Evolutionary conservation across 2,113 vertebrate species (phyloP), one percentile per base, ranked within the genome.

Genomic region (Arothron firmamentum): DNA sequence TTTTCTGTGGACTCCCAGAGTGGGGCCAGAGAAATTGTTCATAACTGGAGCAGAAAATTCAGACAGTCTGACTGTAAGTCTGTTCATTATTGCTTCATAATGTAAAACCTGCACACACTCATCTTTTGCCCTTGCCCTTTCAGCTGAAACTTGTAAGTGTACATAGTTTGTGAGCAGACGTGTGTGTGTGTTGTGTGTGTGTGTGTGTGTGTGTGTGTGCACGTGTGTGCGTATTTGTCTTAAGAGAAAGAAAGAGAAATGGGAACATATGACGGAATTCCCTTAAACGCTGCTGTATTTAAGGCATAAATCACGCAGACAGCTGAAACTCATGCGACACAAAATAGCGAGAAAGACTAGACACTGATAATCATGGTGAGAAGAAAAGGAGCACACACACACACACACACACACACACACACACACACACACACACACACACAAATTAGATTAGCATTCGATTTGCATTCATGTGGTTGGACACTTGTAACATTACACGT

Each of bases 191-290:
- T 21, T 48, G 21, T 3, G 51, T 28, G 31, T 61, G 50, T 59
- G 51, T 21, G 50, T 59, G 61, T 55, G 51, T 52, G 31, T 19
- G 42, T 50, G 54, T 56, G 57, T 34, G 25, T 45, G 63, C 63
- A 61, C 65, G 41, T 65, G 66, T 38, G 7, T 45, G 42, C 38
- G 38, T 21, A 23, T 64, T 23, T 23, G 2, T 65, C 31, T 56
- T 19, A 13, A 47, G 45, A 47, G 7, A 47, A n/a, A 47, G n/a
- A n/a, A 17, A 47, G 17, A 47, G 55, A 80, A 87, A 86, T 83
- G 77, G 82, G 84, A 80, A 83, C 85, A 88, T 88, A 87, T 89
- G 85, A 81, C 71, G 31, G 79, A 84, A 85, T 81, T 87, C 85
- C 86, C 85, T 45, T 77, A 84, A 84, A 82, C 73, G 80, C 72